phyloP scores from a whole-genome alignment of 1,140 invertebrate species.

The Globodera rostochiensis region DNA sequence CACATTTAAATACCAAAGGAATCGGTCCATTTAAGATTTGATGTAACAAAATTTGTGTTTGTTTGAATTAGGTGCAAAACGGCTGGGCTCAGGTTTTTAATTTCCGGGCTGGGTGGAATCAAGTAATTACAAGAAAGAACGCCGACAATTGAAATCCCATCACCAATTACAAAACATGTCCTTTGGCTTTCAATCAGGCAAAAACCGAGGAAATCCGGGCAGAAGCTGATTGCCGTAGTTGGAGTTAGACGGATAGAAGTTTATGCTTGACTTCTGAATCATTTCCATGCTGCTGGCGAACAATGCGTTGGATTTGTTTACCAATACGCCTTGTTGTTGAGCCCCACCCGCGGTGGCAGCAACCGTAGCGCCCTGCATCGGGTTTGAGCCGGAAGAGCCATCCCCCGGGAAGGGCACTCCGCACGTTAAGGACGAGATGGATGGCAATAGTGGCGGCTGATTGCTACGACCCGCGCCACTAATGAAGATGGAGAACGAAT shows the following conservation, averaged over 20 bases:
- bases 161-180: too few relatives aligned
- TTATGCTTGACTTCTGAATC: conserved; percentile 10
- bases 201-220: conserved; percentile 25
- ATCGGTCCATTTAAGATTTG: too few relatives aligned
- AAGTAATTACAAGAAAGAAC: too few relatives aligned
- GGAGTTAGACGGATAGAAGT: conserved; percentile 22
- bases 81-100: too few relatives aligned
- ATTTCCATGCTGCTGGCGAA: conserved; percentile 13
- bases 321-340: neutral
- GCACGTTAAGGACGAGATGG: neutral
- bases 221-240: conserved; percentile 17
- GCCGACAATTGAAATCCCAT: too few relatives aligned
- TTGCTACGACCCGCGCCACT: neutral
- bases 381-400: neutral
- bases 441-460: neutral
- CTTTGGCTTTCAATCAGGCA: conserved; percentile 6
- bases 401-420: neutral
- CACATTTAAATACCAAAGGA: too few relatives aligned
- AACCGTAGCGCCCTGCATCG: neutral
- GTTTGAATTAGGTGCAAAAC: too few relatives aligned
- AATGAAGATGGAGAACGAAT: neutral
- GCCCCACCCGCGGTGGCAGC: neutral
- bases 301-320: neutral
- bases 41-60: too few relatives aligned
- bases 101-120: too few relatives aligned